Evolutionary conservation across 2,797 vertebrate genomes (phyloP).

Genomic region (Labroides dimidiatus): DNA sequence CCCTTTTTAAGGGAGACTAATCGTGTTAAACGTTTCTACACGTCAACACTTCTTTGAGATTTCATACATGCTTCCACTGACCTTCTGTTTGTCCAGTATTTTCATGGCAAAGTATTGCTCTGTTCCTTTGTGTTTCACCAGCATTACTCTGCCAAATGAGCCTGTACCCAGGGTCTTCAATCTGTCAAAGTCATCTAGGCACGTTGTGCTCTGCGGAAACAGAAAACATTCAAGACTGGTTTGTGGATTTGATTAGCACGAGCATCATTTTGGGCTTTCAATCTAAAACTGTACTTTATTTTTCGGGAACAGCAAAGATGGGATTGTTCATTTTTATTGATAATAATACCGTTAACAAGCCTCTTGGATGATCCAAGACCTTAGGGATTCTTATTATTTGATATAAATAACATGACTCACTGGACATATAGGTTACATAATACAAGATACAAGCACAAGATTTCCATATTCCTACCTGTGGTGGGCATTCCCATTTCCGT

Average conservation of each 20-base stretch:
- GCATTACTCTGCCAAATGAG: constrained; percentile 98
- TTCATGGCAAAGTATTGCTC: constrained; percentile 99
- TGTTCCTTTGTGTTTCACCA: constrained; percentile 98
- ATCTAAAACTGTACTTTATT: too few species aligned
- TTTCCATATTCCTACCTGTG: constrained; percentile 86
- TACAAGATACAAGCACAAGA: too few species aligned
- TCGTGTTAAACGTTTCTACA: constrained; percentile 2
- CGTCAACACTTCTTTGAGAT: constrained; percentile 4
- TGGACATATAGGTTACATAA: too few species aligned
- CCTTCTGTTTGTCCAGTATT: constrained; percentile 99
- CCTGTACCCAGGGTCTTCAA: constrained; percentile 98
- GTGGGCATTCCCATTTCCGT: constrained; percentile 98
- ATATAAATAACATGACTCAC: too few species aligned
- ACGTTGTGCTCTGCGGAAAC: constrained; percentile 91
- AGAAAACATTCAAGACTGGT: not conserved
- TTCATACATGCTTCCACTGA: constrained; percentile 70
- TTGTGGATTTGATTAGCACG: too few species aligned
- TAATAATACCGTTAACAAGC: too few species aligned
- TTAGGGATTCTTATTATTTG: too few species aligned
- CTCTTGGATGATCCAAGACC: too few species aligned
- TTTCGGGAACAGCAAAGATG: too few species aligned
- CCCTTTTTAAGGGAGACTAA: constrained; percentile 9
- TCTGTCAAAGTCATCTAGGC: constrained; percentile 98
- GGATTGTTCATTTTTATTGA: too few species aligned
- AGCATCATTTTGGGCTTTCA: too few species aligned